A percentile compares a stretch with the other conserved stretches of the same genome.
phyloP scores from a whole-genome alignment of 2,113 vertebrate genomes.

The Ascaphus truei region DNA sequence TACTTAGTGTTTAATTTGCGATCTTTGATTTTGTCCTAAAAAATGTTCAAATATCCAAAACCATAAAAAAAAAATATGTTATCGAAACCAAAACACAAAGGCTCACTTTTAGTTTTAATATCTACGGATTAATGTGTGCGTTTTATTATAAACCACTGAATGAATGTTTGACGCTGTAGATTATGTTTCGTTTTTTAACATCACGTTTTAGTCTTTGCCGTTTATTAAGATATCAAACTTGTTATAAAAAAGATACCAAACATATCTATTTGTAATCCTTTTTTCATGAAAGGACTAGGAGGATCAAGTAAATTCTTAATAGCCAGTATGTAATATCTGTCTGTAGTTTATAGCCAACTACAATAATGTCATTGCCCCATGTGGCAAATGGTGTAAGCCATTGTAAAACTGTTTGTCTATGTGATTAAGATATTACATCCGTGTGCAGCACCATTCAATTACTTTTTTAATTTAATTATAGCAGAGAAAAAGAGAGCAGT shows the following conservation, averaged over 20 bases:
- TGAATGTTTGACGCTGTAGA: too few relatives aligned
- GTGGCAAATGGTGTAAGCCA: slow-evolving; percentile 76
- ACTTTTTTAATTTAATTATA: slow-evolving; percentile 81
- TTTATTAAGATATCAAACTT: too few relatives aligned
- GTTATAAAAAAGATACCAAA: slow-evolving; percentile 48
- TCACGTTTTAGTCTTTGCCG: too few relatives aligned
- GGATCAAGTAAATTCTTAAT: slow-evolving; percentile 51
- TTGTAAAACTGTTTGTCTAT: slow-evolving; percentile 81
- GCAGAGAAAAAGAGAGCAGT: slow-evolving; percentile 69
- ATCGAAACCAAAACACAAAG: too few relatives aligned
- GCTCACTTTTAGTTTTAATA: too few relatives aligned
- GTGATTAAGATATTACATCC: slow-evolving; percentile 78
- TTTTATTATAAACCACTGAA: too few relatives aligned
- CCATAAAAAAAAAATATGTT: too few relatives aligned
- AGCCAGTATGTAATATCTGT: slow-evolving; percentile 62
- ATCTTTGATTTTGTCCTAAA: too few relatives aligned
- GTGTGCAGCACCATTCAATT: slow-evolving; percentile 75
- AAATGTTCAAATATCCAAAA: too few relatives aligned
- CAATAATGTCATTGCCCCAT: slow-evolving; percentile 73
- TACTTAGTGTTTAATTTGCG: too few relatives aligned
- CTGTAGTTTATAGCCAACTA: slow-evolving; percentile 68
- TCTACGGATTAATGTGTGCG: too few relatives aligned
- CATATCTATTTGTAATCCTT: slow-evolving; percentile 42
- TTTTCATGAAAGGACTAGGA: slow-evolving; percentile 49
- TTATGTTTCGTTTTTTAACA: too few relatives aligned